A percentile compares a stretch with the other conserved stretches of the same genome.
Conservation (phyloP, 2,797 vertebrate species). For the Chiloscyllium punctatum region DNA sequence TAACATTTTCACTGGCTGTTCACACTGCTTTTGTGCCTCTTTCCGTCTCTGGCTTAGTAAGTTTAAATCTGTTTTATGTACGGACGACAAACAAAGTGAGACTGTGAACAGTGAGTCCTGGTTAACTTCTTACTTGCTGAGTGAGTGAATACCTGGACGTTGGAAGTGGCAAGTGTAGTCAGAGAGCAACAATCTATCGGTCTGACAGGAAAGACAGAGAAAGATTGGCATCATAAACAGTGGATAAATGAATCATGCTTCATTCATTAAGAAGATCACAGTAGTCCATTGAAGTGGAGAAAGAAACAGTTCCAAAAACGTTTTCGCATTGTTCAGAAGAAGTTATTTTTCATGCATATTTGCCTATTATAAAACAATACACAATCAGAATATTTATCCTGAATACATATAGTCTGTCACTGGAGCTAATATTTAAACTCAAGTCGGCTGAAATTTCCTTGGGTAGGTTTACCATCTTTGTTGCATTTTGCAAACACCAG, state of each 20-base stretch:
- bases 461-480: background rate
- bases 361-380: background rate
- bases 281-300: background rate
- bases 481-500: background rate
- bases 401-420: too few species aligned
- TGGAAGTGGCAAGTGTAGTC: background rate
- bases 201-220: background rate
- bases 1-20: background rate
- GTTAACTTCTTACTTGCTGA: background rate
- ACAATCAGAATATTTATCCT: too few species aligned
- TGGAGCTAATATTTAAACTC: background rate
- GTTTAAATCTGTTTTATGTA: background rate
- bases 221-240: background rate
- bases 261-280: too few species aligned
- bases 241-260: background rate
- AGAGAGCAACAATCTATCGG: background rate
- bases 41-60: background rate
- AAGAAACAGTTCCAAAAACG: background rate
- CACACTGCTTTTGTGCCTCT: background rate
- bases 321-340: background rate
- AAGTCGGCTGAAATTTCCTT: background rate
- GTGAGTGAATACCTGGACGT: background rate
- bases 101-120: background rate
- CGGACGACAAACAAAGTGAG: background rate
- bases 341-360: background rate